A percentile compares a stretch with the other conserved stretches of the same genome.
Conservation (phyloP, 1,140 invertebrate species). For the Homalodisca vitripennis region DNA sequence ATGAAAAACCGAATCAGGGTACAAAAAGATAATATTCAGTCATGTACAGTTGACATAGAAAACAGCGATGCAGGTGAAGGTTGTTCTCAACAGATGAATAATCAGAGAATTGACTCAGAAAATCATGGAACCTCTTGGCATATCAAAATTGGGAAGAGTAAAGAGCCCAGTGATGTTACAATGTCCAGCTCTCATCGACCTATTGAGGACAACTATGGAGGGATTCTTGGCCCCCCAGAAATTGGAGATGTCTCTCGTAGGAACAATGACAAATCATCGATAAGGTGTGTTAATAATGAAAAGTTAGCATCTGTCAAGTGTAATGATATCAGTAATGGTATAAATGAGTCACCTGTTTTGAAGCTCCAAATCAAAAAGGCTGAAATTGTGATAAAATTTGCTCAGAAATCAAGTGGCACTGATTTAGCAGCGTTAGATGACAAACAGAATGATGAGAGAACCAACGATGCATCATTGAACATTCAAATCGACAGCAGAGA, state of each 20-base stretch:
- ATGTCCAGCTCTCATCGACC: background rate
- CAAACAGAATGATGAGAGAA: constrained; percentile 18
- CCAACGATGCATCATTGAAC: constrained; percentile 40
- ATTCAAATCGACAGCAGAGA: constrained; percentile 41
- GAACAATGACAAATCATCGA: background rate
- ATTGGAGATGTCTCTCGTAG: background rate
- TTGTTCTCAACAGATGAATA: constrained; percentile 4
- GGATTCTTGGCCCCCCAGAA: constrained; percentile 18
- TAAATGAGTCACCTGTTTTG: constrained; percentile 40
- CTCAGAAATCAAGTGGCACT: constrained; percentile 33
- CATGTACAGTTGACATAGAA: constrained; percentile 29
- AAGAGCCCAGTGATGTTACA: constrained; percentile 3
- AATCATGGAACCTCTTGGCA: constrained; percentile 38
- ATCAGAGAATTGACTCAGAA: background rate
- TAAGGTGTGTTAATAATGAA: constrained; percentile 23
- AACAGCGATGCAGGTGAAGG: constrained; percentile 28
- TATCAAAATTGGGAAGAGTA: constrained; percentile 40
- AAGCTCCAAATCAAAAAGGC: constrained; percentile 46
- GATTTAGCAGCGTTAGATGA: constrained; percentile 23
- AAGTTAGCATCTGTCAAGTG: constrained; percentile 7
- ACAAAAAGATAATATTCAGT: constrained; percentile 39
- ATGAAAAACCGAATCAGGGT: constrained; percentile 43
- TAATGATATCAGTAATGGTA: constrained; percentile 18
- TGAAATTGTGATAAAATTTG: constrained; percentile 45
- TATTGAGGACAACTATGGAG: constrained; percentile 26